phyloP scores from a whole-genome alignment of 1,140 invertebrate genomes.

The Harlomillsia oculata region DNA sequence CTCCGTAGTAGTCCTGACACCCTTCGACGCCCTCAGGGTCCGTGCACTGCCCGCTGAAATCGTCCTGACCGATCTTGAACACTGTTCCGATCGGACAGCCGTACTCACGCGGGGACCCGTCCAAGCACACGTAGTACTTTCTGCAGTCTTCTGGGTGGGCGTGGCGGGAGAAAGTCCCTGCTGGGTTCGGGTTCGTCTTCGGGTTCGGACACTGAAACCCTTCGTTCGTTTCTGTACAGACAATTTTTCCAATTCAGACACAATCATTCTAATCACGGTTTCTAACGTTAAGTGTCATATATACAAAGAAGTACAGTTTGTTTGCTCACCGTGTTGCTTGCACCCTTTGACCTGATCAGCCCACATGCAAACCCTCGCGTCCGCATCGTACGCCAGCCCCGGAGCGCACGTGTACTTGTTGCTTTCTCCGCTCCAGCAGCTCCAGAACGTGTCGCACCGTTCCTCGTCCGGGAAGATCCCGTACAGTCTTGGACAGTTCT shows the following conservation, averaged over 20 bases:
- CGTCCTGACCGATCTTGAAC: constrained; percentile 82
- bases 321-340: constrained; percentile 48
- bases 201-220: constrained; percentile 78
- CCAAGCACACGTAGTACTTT: constrained; percentile 74
- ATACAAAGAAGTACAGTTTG: neutral
- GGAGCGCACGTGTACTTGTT: constrained; percentile 88
- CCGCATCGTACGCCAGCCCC: constrained; percentile 83
- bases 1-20: constrained; percentile 89
- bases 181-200: constrained; percentile 63
- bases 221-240: constrained; percentile 66
- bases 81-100: constrained; percentile 91
- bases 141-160: constrained; percentile 82
- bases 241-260: too few species aligned
- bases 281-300: neutral
- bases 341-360: constrained; percentile 85
- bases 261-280: neutral
- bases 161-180: constrained; percentile 87
- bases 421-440: constrained; percentile 90
- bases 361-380: constrained; percentile 84
- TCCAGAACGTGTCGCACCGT: constrained; percentile 81
- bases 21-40: constrained; percentile 33
- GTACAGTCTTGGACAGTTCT: constrained; percentile 76
- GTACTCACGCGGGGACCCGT: constrained; percentile 80
- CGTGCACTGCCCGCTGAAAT: constrained; percentile 74
- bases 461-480: constrained; percentile 82